Evolutionary conservation across 2,888 invertebrate genomes (phyloP), one percentile per base, ranked within the genome.

Genomic region (Lobophora halterata): DNA sequence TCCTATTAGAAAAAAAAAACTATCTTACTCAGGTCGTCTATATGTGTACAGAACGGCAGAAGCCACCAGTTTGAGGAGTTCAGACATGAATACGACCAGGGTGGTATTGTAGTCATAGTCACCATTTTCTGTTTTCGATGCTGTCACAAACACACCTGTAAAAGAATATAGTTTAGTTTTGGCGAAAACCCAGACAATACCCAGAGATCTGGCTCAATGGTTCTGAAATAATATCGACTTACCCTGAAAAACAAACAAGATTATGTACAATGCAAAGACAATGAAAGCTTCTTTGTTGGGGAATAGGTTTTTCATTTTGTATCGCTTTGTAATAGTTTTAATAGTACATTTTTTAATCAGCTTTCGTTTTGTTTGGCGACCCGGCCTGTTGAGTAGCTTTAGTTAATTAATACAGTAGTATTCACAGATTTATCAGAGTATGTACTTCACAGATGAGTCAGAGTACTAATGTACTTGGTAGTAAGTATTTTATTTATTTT

Each of bases 241-340:
- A 97, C 97, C 97, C 92, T 97, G 97, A 71, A 94, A 95, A 32
- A 97, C 93, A 77, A 97, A 97, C 34, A 97, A 88, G 50, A 92
- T 91, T 88, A 97, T 96, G 65, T 97, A 97, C 12, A 93, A 82
- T 26, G 94, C 76, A 72, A 97, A 97, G 61, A 96, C 92, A 28
- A 94, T 73, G 61, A 93, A 90, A 65, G 95, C 95, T 65, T 92
- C 89, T 82, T 90, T 93, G 43, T 94, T 93, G 6, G 97, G 97
- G 82, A 97, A 97, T 52, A 97, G 82, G 69, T 94, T 65, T 58
- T 75, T 78, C 80, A 86, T 80, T 67, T 69, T 79, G 33, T 11
- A 16, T 10, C 14, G 16, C 18, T 11, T 20, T 12, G 5, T 16
- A n/a, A 3, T 5, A 14, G 7, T 24, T 19, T 33, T 13, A 26